Evolutionary conservation across 2,113 vertebrate genomes (phyloP).

Genomic region (Bolborhynchus lineola): DNA sequence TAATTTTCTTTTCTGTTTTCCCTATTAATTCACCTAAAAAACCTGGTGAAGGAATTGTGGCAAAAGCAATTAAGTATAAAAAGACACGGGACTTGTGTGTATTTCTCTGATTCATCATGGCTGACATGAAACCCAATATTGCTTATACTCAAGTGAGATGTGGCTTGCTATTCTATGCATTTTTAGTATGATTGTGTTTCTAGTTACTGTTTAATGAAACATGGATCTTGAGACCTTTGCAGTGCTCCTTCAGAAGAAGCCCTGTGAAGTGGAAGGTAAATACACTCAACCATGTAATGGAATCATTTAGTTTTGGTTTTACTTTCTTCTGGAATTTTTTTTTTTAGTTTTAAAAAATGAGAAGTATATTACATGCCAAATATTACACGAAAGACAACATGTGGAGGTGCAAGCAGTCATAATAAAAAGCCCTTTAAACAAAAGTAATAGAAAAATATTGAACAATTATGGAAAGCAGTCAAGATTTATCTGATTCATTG

Average conservation of each 20-base stretch:
- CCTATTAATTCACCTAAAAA: background rate
- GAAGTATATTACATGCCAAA: background rate
- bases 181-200: background rate
- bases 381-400: background rate
- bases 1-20: background rate
- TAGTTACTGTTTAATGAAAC: background rate
- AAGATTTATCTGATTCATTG: background rate
- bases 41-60: background rate
- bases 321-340: background rate
- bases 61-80: background rate
- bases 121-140: background rate
- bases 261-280: background rate
- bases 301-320: slow-evolving; percentile 21
- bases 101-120: background rate
- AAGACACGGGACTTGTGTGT: background rate
- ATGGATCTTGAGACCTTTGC: background rate
- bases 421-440: background rate
- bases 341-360: slow-evolving; percentile 23
- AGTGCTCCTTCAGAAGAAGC: background rate
- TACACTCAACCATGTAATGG: background rate
- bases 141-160: background rate
- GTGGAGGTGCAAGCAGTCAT: background rate
- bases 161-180: background rate
- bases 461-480: background rate
- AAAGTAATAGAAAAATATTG: background rate